These are phyloP conservation scores for Hephaestus fuliginosus DNA, from an alignment of 2,797 vertebrate species.

Conservation along the genomic window DNA sequence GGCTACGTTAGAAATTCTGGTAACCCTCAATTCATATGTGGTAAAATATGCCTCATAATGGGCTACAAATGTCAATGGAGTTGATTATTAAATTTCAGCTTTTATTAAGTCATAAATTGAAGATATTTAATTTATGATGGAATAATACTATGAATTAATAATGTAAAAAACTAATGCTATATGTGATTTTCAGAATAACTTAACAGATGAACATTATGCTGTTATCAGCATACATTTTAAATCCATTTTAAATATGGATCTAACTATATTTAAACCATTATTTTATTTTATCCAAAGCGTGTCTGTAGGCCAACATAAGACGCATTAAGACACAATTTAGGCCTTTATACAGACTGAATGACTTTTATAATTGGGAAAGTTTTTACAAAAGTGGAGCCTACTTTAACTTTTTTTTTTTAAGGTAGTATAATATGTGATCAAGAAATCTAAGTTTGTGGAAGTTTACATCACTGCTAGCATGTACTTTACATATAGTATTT, in stretches of 20 bases:
- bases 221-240: neutral
- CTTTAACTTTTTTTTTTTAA: neutral
- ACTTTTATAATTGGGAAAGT: neutral
- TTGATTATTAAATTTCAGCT: slow-evolving; percentile 14
- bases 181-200: neutral
- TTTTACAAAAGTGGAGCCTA: neutral
- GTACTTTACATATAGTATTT: neutral
- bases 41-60: slow-evolving; percentile 19
- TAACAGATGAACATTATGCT: neutral
- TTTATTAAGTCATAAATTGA: slow-evolving; percentile 4
- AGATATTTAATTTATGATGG: neutral
- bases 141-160: neutral
- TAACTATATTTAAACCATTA: neutral
- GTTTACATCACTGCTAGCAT: neutral
- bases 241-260: neutral
- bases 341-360: neutral
- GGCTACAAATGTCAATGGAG: slow-evolving; percentile 35
- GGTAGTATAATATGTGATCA: neutral
- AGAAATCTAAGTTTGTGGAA: neutral
- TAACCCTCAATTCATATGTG: slow-evolving; percentile 9
- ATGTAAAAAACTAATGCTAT: neutral
- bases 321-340: neutral
- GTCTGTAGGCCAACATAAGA: too few relatives aligned
- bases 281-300: neutral
- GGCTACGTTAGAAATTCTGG: slow-evolving; percentile 6